These are phyloP conservation scores for Lumbricus terrestris DNA, from an alignment of 2,888 invertebrate genomes.

Conservation along the genomic window DNA sequence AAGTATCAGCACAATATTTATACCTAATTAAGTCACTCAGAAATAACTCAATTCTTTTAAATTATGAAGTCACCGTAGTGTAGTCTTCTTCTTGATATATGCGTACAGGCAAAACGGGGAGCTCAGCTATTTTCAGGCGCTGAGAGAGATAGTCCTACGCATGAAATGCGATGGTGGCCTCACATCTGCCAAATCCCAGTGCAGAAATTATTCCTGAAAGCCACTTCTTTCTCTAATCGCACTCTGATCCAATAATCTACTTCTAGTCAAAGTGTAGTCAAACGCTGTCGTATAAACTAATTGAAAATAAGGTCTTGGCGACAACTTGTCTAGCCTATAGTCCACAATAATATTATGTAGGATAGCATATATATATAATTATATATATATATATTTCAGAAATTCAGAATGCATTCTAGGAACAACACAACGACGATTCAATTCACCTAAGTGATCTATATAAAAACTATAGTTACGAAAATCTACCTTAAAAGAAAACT, in stretches of 20 bases:
- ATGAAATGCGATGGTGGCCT: background rate
- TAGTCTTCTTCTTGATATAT: background rate
- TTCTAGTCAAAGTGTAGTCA: background rate
- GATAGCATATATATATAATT: background rate
- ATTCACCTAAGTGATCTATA: conserved; percentile 3
- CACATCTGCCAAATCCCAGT: background rate
- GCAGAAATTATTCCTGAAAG: background rate
- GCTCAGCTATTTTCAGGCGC: background rate
- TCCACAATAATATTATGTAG: background rate
- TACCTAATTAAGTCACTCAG: no score
- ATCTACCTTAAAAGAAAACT: background rate
- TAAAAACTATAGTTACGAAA: conserved; percentile 3
- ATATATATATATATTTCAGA: background rate
- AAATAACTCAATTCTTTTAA: background rate
- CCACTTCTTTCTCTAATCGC: background rate
- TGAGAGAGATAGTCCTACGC: background rate
- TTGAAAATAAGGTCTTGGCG: no score
- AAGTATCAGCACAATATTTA: no score
- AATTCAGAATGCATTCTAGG: background rate
- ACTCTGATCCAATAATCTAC: background rate
- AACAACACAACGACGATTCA: background rate
- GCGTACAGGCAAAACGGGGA: background rate
- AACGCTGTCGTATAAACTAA: background rate
- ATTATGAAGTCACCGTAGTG: background rate
- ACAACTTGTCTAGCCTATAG: background rate